These are phyloP conservation scores for Sarcophilus harrisii DNA, from an alignment of 2,797 vertebrate genomes.

Conservation along the genomic window DNA sequence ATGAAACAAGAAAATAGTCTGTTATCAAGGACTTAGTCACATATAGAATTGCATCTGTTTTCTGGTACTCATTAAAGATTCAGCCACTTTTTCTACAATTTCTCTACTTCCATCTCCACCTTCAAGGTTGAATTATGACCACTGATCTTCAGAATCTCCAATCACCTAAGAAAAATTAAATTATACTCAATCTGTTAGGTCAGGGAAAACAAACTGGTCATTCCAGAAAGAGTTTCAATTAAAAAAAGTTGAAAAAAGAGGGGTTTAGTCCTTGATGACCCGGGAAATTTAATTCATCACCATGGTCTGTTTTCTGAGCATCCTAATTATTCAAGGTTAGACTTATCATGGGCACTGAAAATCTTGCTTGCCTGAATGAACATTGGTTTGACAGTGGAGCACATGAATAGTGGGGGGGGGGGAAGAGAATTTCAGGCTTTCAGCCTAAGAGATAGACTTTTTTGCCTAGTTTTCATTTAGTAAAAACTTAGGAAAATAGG, in stretches of 20 bases:
- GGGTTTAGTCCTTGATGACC: not conserved
- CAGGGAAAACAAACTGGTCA: not conserved
- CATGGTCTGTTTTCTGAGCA: not conserved
- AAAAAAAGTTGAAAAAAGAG: not conserved
- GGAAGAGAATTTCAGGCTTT: not conserved
- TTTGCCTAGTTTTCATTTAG: not conserved
- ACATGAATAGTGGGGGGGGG: not conserved
- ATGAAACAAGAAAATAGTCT: not conserved
- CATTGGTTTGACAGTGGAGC: not conserved
- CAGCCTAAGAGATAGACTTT: not conserved
- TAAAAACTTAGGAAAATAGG: not conserved
- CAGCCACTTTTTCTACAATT: not conserved
- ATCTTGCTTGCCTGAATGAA: not conserved
- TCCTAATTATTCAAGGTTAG: constrained; percentile 4
- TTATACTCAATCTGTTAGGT: not conserved
- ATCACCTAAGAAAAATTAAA: not conserved
- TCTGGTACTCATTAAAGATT: not conserved
- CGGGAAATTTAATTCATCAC: not conserved
- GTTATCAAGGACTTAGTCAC: not conserved
- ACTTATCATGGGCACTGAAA: not conserved
- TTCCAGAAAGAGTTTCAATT: not conserved
- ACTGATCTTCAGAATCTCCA: not conserved
- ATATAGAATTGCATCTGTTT: not conserved
- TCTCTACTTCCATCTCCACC: not conserved
- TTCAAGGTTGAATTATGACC: not conserved